Percentiles rank a stretch among this genome's conserved stretches.
Evolutionary conservation across 2,113 vertebrate genomes (phyloP).

Genomic region (Calcarius ornatus): DNA sequence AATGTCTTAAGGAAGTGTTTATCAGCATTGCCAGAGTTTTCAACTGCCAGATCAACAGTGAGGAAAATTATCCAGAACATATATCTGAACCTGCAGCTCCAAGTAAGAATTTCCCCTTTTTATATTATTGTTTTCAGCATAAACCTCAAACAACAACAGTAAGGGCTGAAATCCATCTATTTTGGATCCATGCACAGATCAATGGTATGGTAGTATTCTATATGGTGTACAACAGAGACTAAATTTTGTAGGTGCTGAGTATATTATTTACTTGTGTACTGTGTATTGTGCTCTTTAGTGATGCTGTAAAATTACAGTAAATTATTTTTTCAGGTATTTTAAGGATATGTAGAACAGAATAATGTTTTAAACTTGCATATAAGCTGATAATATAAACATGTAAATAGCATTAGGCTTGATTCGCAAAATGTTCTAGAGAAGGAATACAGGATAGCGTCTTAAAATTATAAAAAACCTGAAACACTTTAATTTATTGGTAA

Average conservation of each 20-base stretch:
- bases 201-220: not conserved
- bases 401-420: not conserved
- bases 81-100: not conserved
- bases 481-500: not conserved
- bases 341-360: not conserved
- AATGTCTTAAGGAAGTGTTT: not conserved
- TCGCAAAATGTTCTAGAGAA: not conserved
- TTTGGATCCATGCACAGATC: not conserved
- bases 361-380: not conserved
- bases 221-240: not conserved
- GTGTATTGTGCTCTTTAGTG: not conserved
- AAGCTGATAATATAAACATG: not conserved
- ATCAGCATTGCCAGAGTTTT: not conserved
- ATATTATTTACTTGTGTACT: not conserved
- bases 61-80: not conserved
- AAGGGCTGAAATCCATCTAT: not conserved
- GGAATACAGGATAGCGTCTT: not conserved
- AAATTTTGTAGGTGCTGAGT: not conserved
- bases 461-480: not conserved
- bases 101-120: not conserved
- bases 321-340: not conserved
- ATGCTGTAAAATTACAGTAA: not conserved
- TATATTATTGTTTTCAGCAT: not conserved
- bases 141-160: not conserved
- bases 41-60: not conserved